Evolutionary conservation across 2,888 invertebrate species (phyloP).

Genomic region (Amorpha juglandis): DNA sequence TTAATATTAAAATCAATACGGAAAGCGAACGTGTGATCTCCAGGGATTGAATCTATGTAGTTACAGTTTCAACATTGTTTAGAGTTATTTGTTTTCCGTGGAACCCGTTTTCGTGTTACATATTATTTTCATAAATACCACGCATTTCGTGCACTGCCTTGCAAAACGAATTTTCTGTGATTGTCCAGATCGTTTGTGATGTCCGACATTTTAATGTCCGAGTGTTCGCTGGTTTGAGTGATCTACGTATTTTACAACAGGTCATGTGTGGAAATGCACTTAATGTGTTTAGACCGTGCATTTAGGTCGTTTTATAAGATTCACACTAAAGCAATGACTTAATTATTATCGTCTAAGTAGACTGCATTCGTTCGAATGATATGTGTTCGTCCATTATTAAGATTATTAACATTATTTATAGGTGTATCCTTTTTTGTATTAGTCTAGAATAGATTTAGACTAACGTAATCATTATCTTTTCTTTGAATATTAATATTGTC

Average conservation of each 20-base stretch:
- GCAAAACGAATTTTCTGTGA: constrained; percentile 50
- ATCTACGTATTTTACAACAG: constrained; percentile 30
- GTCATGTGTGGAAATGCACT: constrained; percentile 54
- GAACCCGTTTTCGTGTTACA: constrained; percentile 49
- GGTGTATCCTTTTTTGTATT: constrained; percentile 72
- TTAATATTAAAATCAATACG: constrained; percentile 56
- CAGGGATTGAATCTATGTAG: constrained; percentile 60
- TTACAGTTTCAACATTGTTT: constrained; percentile 51
- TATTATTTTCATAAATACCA: constrained; percentile 42
- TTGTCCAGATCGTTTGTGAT: constrained; percentile 39
- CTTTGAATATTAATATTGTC: constrained; percentile 36
- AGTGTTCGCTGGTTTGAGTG: constrained; percentile 36
- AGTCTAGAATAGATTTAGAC: constrained; percentile 57
- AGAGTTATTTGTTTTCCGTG: constrained; percentile 40
- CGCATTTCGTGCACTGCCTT: constrained; percentile 69
- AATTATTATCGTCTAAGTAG: constrained; percentile 71
- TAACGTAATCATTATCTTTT: constrained; percentile 47
- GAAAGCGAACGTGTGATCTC: constrained; percentile 72
- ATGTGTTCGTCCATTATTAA: constrained; percentile 83
- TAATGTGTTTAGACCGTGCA: constrained; percentile 68
- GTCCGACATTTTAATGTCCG: constrained; percentile 37
- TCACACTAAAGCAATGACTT: constrained; percentile 76
- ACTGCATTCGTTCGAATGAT: constrained; percentile 82
- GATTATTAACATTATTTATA: constrained; percentile 73
- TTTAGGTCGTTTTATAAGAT: constrained; percentile 69